Evolutionary conservation across 2,888 invertebrate species (phyloP).

Genomic region (Pemphredon lugubris): DNA sequence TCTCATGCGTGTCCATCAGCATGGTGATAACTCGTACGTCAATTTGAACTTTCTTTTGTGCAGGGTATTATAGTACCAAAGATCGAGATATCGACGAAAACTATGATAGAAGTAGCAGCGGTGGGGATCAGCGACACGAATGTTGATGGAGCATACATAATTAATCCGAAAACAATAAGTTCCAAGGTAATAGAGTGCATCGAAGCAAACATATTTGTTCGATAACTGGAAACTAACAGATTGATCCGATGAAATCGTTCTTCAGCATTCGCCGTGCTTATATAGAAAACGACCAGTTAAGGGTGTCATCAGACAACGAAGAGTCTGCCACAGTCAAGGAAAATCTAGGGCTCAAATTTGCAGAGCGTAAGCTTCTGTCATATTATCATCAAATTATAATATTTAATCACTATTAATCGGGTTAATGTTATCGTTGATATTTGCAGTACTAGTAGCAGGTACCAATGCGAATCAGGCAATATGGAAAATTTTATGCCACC

Average conservation of each 20-base stretch:
- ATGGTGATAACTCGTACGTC: too few relatives aligned
- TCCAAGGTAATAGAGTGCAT: conserved; percentile 72
- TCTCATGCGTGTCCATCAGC: background rate
- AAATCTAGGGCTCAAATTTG: conserved; percentile 56
- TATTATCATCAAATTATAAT: background rate
- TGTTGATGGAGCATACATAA: conserved; percentile 64
- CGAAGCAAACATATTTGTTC: background rate
- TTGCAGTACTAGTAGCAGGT: conserved; percentile 8
- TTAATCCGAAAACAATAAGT: conserved; percentile 80
- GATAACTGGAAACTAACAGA: background rate
- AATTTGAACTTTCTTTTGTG: conserved; percentile 53
- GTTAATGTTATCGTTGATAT: background rate
- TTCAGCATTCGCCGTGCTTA: conserved; percentile 67
- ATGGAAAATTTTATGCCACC: background rate
- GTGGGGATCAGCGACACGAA: conserved; percentile 64
- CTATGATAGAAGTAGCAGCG: conserved; percentile 85
- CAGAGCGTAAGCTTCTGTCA: conserved; percentile 61
- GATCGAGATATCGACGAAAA: conserved; percentile 87
- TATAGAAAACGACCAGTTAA: conserved; percentile 66
- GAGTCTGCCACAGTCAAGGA: conserved; percentile 75
- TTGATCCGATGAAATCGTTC: background rate
- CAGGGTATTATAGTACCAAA: conserved; percentile 88
- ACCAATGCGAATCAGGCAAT: conserved; percentile 10
- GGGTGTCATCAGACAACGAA: conserved; percentile 74
- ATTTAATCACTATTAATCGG: background rate